A percentile compares a stretch with the other conserved stretches of the same genome.
Conservation (phyloP, 2,797 vertebrate species). For the Pseudotriccus pelzelni region DNA sequence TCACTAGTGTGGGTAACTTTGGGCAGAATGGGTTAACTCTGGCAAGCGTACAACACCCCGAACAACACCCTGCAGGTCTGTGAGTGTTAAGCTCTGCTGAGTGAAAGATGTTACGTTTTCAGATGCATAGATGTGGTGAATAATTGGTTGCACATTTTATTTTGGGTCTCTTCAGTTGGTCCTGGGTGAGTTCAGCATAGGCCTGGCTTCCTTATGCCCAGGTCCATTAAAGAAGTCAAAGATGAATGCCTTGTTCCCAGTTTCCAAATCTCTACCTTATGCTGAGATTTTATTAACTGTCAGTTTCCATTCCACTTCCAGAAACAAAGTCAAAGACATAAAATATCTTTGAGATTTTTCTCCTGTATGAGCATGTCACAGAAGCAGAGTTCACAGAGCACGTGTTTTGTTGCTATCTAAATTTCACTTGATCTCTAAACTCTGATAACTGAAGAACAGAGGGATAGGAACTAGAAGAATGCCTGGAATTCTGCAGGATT, state of each 20-base stretch:
- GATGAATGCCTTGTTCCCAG: neutral
- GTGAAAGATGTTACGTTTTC: neutral
- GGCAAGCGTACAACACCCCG: neutral
- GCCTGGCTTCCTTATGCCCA: neutral
- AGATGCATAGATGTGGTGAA: neutral
- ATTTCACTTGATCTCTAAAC: neutral
- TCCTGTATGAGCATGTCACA: neutral
- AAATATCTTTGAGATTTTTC: neutral
- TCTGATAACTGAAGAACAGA: neutral
- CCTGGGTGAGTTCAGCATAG: neutral
- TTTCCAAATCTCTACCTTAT: neutral
- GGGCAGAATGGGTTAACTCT: neutral
- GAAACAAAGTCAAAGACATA: neutral
- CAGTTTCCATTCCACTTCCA: neutral
- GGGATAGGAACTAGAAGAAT: neutral
- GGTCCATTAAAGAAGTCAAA: neutral
- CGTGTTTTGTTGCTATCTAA: neutral
- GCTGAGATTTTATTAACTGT: neutral
- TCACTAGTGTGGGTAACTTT: neutral
- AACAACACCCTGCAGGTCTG: neutral
- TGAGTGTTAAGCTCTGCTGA: neutral
- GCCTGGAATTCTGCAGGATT: neutral
- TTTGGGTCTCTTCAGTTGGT: neutral
- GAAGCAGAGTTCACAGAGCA: neutral
- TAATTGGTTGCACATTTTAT: conserved; percentile 16